phyloP scores from a whole-genome alignment of 2,797 vertebrate species.

The Yasuhikotakia modesta region DNA sequence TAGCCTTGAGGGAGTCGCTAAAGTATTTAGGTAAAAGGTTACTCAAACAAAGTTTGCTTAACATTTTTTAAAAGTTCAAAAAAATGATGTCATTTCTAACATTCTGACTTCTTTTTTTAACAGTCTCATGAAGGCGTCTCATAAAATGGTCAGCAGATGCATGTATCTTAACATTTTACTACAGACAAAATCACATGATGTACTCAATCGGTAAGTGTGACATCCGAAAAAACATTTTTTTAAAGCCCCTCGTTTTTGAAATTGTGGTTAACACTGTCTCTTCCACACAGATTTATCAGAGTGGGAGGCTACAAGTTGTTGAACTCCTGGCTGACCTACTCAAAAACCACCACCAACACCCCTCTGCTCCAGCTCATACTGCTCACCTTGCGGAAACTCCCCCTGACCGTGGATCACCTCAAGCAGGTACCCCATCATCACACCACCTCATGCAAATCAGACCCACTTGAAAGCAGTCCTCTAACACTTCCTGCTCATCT shows the following conservation, averaged over 20 bases:
- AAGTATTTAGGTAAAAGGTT: slow-evolving; percentile 86
- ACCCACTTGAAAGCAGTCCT: background rate
- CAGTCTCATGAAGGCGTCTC: slow-evolving; percentile 94
- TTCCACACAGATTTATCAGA: slow-evolving; percentile 83
- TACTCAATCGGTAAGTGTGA: slow-evolving; percentile 83
- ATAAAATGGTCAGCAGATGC: slow-evolving; percentile 95
- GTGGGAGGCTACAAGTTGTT: slow-evolving; percentile 92
- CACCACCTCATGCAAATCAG: background rate
- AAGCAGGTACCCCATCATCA: slow-evolving; percentile 81
- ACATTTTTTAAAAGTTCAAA: background rate
- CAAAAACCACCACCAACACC: slow-evolving; percentile 88
- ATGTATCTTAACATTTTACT: slow-evolving; percentile 94
- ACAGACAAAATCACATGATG: slow-evolving; percentile 88
- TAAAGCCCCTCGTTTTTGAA: background rate
- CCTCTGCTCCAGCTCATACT: slow-evolving; percentile 92
- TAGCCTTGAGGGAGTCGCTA: slow-evolving; percentile 89
- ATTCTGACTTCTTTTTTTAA: slow-evolving; percentile 5
- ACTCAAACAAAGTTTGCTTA: background rate
- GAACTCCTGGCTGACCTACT: slow-evolving; percentile 91
- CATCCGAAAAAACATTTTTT: background rate
- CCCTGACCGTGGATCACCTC: slow-evolving; percentile 92
- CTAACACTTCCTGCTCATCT: slow-evolving; percentile 6
- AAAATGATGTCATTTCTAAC: background rate
- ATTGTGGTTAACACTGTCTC: background rate
- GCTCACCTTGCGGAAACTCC: slow-evolving; percentile 90